phyloP scores from a whole-genome alignment of 1,140 invertebrate species.

The Macrosteles quadrilineatus region DNA sequence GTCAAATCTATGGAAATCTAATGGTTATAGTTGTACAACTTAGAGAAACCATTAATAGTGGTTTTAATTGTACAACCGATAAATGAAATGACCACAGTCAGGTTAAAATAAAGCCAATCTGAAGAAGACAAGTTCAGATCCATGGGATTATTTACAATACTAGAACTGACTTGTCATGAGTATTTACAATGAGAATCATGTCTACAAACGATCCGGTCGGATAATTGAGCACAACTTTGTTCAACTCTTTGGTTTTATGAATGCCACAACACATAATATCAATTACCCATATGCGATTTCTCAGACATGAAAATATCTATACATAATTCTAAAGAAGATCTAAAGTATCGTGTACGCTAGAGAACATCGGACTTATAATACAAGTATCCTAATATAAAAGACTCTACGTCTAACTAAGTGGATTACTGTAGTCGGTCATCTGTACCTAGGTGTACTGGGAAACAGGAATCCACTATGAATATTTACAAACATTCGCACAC shows the following conservation, averaged over 20 bases:
- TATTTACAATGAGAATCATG: no score
- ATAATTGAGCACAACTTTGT: constrained; percentile 11
- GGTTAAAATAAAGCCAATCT: no score
- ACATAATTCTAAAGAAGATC: constrained; percentile 6
- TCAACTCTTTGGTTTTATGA: constrained; percentile 10
- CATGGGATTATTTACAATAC: no score
- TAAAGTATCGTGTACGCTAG: neutral
- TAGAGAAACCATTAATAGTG: no score
- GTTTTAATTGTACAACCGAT: no score
- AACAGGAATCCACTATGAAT: neutral
- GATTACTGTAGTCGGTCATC: neutral
- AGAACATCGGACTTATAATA: constrained; percentile 7
- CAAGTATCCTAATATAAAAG: constrained; percentile 17
- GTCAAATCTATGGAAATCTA: no score
- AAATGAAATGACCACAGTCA: no score
- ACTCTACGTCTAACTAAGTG: neutral
- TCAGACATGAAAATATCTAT: constrained; percentile 11
- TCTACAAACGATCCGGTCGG: no score
- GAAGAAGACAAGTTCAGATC: no score
- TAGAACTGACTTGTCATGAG: no score
- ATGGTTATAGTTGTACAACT: no score
- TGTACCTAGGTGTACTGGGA: neutral
- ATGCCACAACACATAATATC: constrained; percentile 14
- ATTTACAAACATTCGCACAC: constrained; percentile 10
- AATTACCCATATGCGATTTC: constrained; percentile 8